phyloP scores from a whole-genome alignment of 1,140 invertebrate genomes.

The Pantala flavescens region DNA sequence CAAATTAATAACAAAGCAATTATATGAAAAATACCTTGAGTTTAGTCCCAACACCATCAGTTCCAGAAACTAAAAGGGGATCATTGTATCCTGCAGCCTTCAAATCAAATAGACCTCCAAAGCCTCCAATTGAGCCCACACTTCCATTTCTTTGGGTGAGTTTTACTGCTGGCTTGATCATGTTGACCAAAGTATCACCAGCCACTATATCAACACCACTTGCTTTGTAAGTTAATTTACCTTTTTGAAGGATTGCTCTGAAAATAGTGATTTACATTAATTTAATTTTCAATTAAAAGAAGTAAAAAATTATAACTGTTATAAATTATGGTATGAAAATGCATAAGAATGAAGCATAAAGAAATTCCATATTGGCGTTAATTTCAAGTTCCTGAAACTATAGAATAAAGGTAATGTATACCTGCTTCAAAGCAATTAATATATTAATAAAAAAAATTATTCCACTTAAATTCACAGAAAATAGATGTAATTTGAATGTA shows the following conservation, averaged over 20 bases:
- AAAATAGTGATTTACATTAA: constrained; percentile 11
- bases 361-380: too few relatives aligned
- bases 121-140: constrained; percentile 75
- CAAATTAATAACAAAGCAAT: too few relatives aligned
- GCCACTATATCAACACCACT: constrained; percentile 90
- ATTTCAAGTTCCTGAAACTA: background rate
- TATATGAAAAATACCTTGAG: constrained; percentile 51
- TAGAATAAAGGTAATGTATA: too few relatives aligned
- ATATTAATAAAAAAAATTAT: too few relatives aligned
- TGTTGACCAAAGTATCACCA: constrained; percentile 72
- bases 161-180: constrained; percentile 67
- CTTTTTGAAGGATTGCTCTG: constrained; percentile 33
- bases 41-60: constrained; percentile 96
- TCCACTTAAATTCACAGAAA: too few relatives aligned
- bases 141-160: constrained; percentile 60
- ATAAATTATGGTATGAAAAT: background rate
- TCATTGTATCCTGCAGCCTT: constrained; percentile 56
- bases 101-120: constrained; percentile 84
- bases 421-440: too few relatives aligned
- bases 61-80: constrained; percentile 84
- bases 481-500: too few relatives aligned
- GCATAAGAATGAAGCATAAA: too few relatives aligned
- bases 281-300: background rate
- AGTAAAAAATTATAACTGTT: background rate
- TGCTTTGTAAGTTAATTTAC: constrained; percentile 73